phyloP scores from a whole-genome alignment of 2,113 vertebrate species.

The Tetrax tetrax region DNA sequence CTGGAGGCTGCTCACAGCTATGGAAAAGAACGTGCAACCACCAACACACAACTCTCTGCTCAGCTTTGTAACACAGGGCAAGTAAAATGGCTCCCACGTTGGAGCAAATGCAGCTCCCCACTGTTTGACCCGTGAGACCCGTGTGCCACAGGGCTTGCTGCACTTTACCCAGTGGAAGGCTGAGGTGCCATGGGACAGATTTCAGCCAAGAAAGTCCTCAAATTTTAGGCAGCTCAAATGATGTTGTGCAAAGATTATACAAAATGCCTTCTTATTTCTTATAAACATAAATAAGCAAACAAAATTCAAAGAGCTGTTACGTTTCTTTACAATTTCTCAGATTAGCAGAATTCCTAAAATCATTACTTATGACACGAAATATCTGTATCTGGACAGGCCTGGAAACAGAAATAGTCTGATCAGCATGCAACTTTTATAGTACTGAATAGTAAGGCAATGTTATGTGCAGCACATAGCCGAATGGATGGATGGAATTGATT shows the following conservation, averaged over 20 bases:
- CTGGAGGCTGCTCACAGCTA: neutral
- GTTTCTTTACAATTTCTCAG: neutral
- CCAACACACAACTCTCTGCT: accelerated
- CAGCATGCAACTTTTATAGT: neutral
- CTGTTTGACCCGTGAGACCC: neutral
- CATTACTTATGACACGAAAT: neutral
- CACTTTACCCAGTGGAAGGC: accelerated
- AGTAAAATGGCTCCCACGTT: neutral
- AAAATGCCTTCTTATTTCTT: neutral
- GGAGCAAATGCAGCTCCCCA: neutral
- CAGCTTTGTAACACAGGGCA: accelerated
- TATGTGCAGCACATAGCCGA: neutral
- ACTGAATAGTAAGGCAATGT: neutral
- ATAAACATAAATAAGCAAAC: neutral
- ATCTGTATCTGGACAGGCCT: neutral
- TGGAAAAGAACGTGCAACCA: neutral
- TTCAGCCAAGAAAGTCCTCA: neutral
- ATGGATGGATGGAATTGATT: neutral
- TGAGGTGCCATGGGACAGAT: accelerated
- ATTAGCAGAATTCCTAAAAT: neutral
- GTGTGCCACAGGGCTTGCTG: accelerated
- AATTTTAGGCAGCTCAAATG: neutral
- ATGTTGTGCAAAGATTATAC: neutral
- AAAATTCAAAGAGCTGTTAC: neutral
- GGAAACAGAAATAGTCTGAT: neutral